phyloP scores from a whole-genome alignment of 1,140 invertebrate species.

The Gryllus bimaculatus region DNA sequence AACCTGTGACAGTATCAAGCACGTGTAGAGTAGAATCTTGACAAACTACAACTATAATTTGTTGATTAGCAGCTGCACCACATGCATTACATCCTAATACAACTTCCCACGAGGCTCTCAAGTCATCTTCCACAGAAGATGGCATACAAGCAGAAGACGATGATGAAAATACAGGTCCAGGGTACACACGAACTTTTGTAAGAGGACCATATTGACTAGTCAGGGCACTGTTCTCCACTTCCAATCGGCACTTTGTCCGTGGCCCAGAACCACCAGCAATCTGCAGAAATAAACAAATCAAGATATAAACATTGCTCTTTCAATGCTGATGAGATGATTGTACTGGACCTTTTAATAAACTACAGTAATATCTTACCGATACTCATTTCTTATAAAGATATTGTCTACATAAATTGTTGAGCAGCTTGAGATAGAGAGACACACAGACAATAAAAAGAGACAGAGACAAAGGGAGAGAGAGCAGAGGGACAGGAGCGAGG shows the following conservation, averaged over 20 bases:
- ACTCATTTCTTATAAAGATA: too few relatives aligned
- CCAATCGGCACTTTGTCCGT: background rate
- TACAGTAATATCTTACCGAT: too few relatives aligned
- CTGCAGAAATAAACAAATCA: background rate
- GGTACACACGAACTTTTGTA: slow-evolving; percentile 22
- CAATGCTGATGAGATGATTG: too few relatives aligned
- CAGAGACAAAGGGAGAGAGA: too few relatives aligned
- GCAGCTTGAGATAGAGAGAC: too few relatives aligned
- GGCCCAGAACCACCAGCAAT: background rate
- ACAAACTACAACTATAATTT: slow-evolving; percentile 49
- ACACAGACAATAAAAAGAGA: too few relatives aligned
- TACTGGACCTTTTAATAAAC: too few relatives aligned
- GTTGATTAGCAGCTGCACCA: slow-evolving; percentile 39
- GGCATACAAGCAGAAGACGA: background rate
- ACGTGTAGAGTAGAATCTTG: slow-evolving; percentile 56
- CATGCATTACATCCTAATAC: slow-evolving; percentile 38
- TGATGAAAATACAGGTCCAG: background rate
- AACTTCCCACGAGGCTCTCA: background rate
- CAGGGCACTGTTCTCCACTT: slow-evolving; percentile 23
- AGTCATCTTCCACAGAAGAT: background rate
- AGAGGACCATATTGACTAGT: slow-evolving; percentile 23
- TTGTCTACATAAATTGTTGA: too few relatives aligned
- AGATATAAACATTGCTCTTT: too few relatives aligned
- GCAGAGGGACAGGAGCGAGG: too few relatives aligned
- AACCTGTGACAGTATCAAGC: slow-evolving; percentile 43